Evolutionary conservation across 2,888 invertebrate genomes (phyloP).

Genomic region (Ceraclea dissimilis): DNA sequence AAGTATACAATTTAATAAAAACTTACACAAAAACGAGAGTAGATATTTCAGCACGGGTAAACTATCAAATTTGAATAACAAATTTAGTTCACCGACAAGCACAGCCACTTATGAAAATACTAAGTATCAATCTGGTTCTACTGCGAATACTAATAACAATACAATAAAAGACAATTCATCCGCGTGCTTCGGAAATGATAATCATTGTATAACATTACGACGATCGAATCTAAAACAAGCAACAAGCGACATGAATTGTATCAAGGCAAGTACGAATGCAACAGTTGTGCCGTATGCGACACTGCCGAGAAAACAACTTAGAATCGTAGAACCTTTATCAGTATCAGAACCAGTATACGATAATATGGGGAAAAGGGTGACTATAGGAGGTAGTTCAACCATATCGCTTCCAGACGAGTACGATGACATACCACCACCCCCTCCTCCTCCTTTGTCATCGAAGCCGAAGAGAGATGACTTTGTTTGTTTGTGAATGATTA

Average conservation of each 20-base stretch:
- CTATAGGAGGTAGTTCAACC: slow-evolving; percentile 81
- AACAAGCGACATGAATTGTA: not conserved
- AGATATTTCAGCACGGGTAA: too few species aligned
- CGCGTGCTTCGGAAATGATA: not conserved
- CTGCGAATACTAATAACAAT: not conserved
- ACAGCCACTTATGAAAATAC: slow-evolving; percentile 1
- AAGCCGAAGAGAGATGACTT: slow-evolving; percentile 22
- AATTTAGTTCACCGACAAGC: too few species aligned
- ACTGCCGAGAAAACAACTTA: slow-evolving; percentile 36
- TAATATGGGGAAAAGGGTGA: slow-evolving; percentile 84
- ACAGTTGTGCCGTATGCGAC: slow-evolving; percentile 41
- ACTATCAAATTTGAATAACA: too few species aligned
- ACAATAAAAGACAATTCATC: not conserved
- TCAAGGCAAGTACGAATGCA: slow-evolving; percentile 36
- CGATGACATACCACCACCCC: slow-evolving; percentile 21
- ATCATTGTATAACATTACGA: not conserved
- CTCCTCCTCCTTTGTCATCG: slow-evolving; percentile 21
- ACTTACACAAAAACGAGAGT: too few species aligned
- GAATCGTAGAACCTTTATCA: not conserved
- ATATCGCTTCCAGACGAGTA: slow-evolving; percentile 62
- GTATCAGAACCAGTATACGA: slow-evolving; percentile 60
- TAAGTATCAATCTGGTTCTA: not conserved
- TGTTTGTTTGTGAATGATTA: slow-evolving; percentile 16
- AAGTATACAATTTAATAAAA: too few species aligned
- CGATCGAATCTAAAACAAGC: not conserved